A percentile compares a stretch with the other conserved stretches of the same genome.
Evolutionary conservation across 2,113 vertebrate genomes (phyloP).

Genomic region (Empidonax alnorum): DNA sequence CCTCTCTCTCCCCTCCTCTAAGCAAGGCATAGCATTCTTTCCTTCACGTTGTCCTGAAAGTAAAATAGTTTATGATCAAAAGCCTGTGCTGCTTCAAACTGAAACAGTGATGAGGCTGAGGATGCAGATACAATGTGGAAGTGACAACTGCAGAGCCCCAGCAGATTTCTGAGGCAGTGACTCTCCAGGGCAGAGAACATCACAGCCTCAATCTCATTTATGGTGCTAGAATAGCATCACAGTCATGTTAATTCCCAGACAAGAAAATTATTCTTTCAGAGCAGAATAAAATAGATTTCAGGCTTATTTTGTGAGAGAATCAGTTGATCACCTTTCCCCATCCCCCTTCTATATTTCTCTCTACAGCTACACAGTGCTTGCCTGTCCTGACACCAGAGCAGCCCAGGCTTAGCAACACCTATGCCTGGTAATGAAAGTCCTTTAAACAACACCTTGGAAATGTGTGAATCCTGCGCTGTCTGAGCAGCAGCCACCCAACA

Average conservation of each 20-base stretch:
- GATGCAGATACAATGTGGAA: background rate
- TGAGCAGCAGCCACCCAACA: background rate
- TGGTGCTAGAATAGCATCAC: slow-evolving; percentile 32
- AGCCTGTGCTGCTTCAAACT: background rate
- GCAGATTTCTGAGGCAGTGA: background rate
- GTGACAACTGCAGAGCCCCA: background rate
- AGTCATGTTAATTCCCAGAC: background rate
- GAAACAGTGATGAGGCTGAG: background rate
- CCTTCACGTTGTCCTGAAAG: background rate
- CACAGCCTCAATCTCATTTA: slow-evolving; percentile 28
- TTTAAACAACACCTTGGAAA: background rate
- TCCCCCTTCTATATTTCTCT: background rate
- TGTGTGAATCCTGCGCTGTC: background rate
- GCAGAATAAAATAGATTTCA: slow-evolving; percentile 30
- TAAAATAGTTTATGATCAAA: background rate
- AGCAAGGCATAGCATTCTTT: background rate
- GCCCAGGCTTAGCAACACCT: background rate
- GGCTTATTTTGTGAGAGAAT: slow-evolving; percentile 16
- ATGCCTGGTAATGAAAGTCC: background rate
- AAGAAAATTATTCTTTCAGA: slow-evolving; percentile 21
- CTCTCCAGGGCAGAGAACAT: slow-evolving; percentile 34
- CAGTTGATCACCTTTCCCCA: background rate
- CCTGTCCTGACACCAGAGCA: background rate
- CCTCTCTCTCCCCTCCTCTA: background rate
- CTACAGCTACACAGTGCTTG: background rate